These are phyloP conservation scores for Drosophila peninsularis DNA, from an alignment of 2,888 invertebrate genomes.

Conservation along the genomic window DNA sequence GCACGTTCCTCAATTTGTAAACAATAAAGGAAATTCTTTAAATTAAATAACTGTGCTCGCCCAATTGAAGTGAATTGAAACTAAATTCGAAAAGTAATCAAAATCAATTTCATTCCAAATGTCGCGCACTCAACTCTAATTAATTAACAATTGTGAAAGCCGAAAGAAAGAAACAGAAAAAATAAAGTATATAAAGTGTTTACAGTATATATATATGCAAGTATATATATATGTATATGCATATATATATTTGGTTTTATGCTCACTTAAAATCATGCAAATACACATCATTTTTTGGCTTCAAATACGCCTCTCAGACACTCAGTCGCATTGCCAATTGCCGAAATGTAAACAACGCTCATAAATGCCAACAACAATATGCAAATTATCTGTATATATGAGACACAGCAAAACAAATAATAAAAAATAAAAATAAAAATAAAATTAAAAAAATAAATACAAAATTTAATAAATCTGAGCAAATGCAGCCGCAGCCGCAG, in stretches of 20 bases:
- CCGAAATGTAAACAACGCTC: slow-evolving; percentile 58
- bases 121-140: slow-evolving; percentile 19
- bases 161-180: not conserved
- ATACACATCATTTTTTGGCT: not conserved
- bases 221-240: slow-evolving; percentile 5
- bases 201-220: slow-evolving; percentile 7
- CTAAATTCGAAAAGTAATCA: slow-evolving; percentile 9
- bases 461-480: slow-evolving; percentile 23
- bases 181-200: not conserved
- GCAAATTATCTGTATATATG: too few relatives aligned
- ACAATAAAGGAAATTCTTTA: slow-evolving; percentile 62
- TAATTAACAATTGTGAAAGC: slow-evolving; percentile 39
- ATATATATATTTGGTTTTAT: slow-evolving; percentile 17
- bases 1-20: slow-evolving; percentile 30
- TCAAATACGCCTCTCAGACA: slow-evolving; percentile 16
- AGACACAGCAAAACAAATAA: slow-evolving; percentile 33
- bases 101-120: slow-evolving; percentile 42
- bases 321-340: slow-evolving; percentile 43
- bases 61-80: slow-evolving; percentile 48
- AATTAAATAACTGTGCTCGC: slow-evolving; percentile 50
- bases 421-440: slow-evolving; percentile 12
- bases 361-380: slow-evolving; percentile 48
- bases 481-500: slow-evolving; percentile 29
- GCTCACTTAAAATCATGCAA: slow-evolving; percentile 1
- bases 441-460: slow-evolving; percentile 10